Percentiles rank a stretch among this genome's conserved stretches.
These are phyloP conservation scores for Lathamus discolor DNA, from an alignment of 2,113 vertebrate genomes.

Conservation along the genomic window DNA sequence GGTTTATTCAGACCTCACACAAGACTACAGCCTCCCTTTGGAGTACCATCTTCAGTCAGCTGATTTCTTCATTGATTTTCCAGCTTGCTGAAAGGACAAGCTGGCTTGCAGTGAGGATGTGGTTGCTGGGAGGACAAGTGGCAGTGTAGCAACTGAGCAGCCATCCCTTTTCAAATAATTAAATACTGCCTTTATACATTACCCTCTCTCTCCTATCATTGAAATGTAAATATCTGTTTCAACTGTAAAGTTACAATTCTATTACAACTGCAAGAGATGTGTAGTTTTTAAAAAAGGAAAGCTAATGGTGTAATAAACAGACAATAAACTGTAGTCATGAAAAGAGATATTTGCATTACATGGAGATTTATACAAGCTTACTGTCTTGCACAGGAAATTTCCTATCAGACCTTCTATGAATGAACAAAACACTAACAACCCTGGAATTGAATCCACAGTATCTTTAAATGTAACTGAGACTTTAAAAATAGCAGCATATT, in stretches of 20 bases:
- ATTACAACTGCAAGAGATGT: background rate
- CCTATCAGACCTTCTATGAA: background rate
- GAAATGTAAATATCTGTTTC: background rate
- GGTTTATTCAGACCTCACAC: background rate
- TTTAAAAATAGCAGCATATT: conserved; percentile 3
- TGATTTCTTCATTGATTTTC: background rate
- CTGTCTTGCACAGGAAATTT: background rate
- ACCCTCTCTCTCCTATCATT: background rate
- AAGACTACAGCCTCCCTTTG: background rate
- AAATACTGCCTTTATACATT: background rate
- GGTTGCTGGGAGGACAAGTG: background rate
- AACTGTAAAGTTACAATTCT: background rate
- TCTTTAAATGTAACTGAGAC: background rate
- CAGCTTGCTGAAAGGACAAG: background rate
- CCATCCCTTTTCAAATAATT: background rate
- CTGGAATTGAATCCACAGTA: background rate
- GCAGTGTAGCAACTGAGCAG: background rate
- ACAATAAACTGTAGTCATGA: background rate
- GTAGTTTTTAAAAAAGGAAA: background rate
- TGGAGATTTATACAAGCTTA: background rate
- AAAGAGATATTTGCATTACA: background rate
- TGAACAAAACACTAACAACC: background rate
- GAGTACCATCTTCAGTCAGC: background rate
- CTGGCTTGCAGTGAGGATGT: background rate
- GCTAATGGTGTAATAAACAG: background rate